phyloP scores from a whole-genome alignment of 2,113 vertebrate genomes.

The Salvelinus sp. region DNA sequence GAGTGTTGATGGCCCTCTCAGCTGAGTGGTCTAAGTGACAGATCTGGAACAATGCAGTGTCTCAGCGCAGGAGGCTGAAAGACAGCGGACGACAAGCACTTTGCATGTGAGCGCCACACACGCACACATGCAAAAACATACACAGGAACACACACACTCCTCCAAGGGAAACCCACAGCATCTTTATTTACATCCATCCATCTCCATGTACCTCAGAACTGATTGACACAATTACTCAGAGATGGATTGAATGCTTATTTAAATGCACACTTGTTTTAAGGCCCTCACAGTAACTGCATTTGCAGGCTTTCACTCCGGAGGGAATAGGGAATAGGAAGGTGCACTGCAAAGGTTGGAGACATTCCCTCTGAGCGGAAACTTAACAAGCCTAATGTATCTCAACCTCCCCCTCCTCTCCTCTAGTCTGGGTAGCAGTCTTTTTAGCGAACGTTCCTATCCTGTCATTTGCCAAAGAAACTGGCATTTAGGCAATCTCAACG shows the following conservation, averaged over 20 bases:
- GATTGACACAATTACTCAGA: conserved; percentile 32
- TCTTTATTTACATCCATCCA: conserved; percentile 33
- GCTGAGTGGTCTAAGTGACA: conserved; percentile 14
- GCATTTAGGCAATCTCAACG: no score
- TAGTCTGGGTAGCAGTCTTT: neutral
- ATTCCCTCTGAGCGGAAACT: neutral
- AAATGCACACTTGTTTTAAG: conserved; percentile 23
- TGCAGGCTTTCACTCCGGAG: neutral
- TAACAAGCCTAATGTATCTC: neutral
- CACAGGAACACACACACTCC: neutral
- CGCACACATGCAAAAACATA: neutral
- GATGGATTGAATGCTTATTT: conserved; percentile 16
- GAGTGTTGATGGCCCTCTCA: conserved; percentile 5
- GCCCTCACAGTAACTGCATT: conserved; percentile 1
- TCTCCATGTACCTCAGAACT: conserved; percentile 34
- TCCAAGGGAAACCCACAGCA: conserved; percentile 24
- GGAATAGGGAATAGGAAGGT: neutral
- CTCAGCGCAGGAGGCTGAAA: conserved; percentile 30
- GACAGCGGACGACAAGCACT: neutral
- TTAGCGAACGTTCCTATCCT: no score
- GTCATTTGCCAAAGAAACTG: no score
- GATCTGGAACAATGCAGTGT: neutral
- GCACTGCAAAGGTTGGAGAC: neutral
- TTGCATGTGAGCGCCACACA: neutral
- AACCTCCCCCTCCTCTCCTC: neutral